These are phyloP conservation scores for Alcedo atthis DNA, from an alignment of 2,797 vertebrate species.

Conservation along the genomic window DNA sequence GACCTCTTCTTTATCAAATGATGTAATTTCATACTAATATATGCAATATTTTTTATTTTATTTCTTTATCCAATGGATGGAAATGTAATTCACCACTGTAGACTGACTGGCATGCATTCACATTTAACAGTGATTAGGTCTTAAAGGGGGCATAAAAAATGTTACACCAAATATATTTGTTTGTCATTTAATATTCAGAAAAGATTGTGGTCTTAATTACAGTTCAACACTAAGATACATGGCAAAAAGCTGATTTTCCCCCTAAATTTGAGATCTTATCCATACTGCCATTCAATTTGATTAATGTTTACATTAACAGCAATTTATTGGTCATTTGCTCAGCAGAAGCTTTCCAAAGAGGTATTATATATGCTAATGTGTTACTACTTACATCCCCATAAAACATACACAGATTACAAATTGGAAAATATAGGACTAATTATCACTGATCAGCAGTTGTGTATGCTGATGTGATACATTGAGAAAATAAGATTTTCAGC, in stretches of 20 bases:
- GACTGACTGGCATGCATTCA: not conserved
- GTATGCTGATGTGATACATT: conserved; percentile 27
- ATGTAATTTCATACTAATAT: not conserved
- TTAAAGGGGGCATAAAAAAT: not conserved
- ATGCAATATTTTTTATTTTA: not conserved
- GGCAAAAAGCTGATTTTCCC: conserved; percentile 8
- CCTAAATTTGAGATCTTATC: conserved; percentile 5
- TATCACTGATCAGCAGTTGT: conserved; percentile 66
- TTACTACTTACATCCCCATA: conserved; percentile 59
- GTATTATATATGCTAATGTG: conserved; percentile 52
- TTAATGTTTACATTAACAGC: conserved; percentile 68
- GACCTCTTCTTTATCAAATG: not conserved
- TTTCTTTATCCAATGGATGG: not conserved
- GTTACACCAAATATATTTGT: not conserved
- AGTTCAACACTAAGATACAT: conserved; percentile 29
- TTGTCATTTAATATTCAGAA: conserved; percentile 25
- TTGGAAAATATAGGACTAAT: conserved; percentile 72
- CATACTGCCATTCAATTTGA: conserved; percentile 55
- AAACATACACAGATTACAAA: conserved; percentile 67
- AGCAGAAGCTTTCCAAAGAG: conserved; percentile 66
- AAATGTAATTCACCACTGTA: not conserved
- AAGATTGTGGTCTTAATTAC: conserved; percentile 6
- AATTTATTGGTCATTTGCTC: conserved; percentile 76
- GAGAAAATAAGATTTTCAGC: conserved; percentile 62
- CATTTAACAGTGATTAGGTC: not conserved